Percentiles rank a stretch among this genome's conserved stretches.
These are phyloP conservation scores for Hylia prasina DNA, from an alignment of 2,113 vertebrate genomes.

Conservation along the genomic window DNA sequence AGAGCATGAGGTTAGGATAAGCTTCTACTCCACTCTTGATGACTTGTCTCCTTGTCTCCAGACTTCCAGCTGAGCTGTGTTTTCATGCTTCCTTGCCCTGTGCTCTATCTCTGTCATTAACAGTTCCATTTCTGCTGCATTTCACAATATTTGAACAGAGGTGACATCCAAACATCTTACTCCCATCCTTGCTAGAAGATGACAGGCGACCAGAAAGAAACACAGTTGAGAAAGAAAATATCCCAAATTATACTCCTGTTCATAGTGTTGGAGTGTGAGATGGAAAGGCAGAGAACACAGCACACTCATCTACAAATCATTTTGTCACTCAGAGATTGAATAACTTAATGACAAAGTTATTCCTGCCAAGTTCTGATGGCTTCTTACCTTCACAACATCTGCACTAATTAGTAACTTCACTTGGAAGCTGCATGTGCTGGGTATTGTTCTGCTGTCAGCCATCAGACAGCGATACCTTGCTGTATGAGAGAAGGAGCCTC, in stretches of 20 bases:
- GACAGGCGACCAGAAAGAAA: not conserved
- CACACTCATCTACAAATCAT: not conserved
- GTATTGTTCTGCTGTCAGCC: not conserved
- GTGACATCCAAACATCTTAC: not conserved
- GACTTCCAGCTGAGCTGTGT: not conserved
- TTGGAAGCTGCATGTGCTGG: not conserved
- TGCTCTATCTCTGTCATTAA: not conserved
- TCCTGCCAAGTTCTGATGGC: not conserved
- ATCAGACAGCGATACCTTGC: not conserved
- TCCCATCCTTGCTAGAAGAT: not conserved
- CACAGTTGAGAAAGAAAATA: not conserved
- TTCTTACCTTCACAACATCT: not conserved
- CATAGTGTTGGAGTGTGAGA: not conserved
- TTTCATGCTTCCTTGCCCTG: not conserved
- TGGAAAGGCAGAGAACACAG: not conserved
- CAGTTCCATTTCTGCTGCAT: not conserved
- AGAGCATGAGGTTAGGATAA: not conserved
- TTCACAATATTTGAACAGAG: not conserved
- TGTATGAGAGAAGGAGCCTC: not conserved
- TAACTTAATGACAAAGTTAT: conserved; percentile 1
- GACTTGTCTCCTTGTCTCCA: not conserved
- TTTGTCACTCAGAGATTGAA: not conserved
- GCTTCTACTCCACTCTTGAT: not conserved
- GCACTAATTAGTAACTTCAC: not conserved
- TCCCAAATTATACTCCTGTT: not conserved